Conservation (phyloP, 2,797 vertebrate species). For the Ctenopoma kingsleyae region DNA sequence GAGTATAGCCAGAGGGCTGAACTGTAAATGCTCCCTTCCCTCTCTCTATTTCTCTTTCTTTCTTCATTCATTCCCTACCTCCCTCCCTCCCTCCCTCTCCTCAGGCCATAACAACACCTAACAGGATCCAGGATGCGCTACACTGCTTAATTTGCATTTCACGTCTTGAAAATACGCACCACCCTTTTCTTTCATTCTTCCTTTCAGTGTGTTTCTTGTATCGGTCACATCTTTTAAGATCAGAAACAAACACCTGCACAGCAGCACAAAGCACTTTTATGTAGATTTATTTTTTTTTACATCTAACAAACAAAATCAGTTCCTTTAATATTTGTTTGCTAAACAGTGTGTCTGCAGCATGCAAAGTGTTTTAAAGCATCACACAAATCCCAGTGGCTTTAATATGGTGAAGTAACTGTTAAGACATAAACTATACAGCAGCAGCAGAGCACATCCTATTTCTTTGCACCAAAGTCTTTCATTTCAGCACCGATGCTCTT, state of each 20-base stretch:
- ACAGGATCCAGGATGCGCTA: slow-evolving; percentile 88
- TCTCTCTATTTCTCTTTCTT: background rate
- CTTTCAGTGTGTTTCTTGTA: background rate
- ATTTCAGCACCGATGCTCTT: slow-evolving; percentile 17
- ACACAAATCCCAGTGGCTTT: background rate
- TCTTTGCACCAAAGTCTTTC: background rate
- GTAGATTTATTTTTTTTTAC: too few species aligned
- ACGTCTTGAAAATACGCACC: slow-evolving; percentile 75
- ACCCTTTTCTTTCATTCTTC: slow-evolving; percentile 29
- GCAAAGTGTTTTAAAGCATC: background rate
- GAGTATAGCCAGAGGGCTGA: slow-evolving; percentile 62
- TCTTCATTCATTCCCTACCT: background rate
- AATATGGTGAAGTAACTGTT: background rate
- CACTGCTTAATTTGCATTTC: slow-evolving; percentile 80
- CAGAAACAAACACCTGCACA: slow-evolving; percentile 13
- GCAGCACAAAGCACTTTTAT: background rate
- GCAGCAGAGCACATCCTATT: slow-evolving; percentile 3
- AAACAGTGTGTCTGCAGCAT: background rate
- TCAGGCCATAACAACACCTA: slow-evolving; percentile 75
- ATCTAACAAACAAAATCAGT: too few species aligned
- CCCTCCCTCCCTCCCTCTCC: slow-evolving; percentile 62
- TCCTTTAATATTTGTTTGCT: background rate
- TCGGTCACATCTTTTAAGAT: background rate
- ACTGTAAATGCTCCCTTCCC: slow-evolving; percentile 42
- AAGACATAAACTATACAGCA: background rate